Conservation (phyloP, 2,888 invertebrate genomes). For the Hirudinaria manillensis region DNA sequence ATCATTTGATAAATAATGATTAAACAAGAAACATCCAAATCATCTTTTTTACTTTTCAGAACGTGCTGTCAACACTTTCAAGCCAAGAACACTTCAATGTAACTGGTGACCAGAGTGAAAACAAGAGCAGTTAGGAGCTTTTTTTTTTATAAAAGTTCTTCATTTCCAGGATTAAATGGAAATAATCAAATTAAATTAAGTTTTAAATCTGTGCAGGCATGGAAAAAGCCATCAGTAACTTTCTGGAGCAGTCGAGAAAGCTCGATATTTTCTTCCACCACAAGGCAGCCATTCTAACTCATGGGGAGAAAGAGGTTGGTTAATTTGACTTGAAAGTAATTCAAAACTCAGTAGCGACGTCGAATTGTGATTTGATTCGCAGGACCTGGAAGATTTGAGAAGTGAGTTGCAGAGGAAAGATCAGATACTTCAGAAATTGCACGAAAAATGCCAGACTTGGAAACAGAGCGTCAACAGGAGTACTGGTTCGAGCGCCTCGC, state of each 20-base stretch:
- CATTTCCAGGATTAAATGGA: too few species aligned
- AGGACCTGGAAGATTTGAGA: conserved; percentile 6
- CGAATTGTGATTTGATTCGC: not conserved
- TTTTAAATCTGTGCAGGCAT: conserved; percentile 1
- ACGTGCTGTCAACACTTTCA: not conserved
- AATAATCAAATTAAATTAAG: too few species aligned
- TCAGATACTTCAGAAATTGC: not conserved
- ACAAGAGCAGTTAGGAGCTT: not conserved
- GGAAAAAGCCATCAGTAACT: not conserved
- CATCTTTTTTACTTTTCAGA: not conserved
- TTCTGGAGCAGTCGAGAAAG: not conserved
- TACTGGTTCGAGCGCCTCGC: not conserved
- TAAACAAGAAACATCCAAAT: too few species aligned
- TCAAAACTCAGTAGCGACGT: not conserved
- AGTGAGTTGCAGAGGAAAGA: conserved; percentile 10
- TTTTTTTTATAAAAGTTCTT: not conserved
- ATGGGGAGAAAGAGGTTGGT: not conserved
- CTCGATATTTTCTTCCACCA: conserved; percentile 6
- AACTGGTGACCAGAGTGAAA: conserved; percentile 1
- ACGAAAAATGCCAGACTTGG: not conserved
- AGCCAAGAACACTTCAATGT: conserved; percentile 3
- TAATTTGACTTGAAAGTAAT: not conserved
- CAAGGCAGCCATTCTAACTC: not conserved
- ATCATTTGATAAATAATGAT: not conserved
- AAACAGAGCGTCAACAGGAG: not conserved